Conservation (phyloP, 2,797 vertebrate species). For the Chiroxiphia lanceolata region DNA sequence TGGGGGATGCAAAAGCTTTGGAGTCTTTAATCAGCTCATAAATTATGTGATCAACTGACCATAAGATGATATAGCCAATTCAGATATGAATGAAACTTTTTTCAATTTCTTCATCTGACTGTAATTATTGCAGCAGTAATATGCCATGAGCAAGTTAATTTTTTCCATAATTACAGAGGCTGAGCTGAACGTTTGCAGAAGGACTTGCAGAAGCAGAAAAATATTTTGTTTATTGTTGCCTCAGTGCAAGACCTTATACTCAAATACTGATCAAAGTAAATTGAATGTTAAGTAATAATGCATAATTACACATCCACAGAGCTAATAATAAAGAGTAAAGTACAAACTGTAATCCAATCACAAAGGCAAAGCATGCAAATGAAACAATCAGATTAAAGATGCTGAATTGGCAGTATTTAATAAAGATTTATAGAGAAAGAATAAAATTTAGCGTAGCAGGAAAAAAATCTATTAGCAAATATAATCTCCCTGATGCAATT, state of each 20-base stretch:
- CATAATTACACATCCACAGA: constrained; percentile 33
- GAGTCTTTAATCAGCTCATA: background rate
- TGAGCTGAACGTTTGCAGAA: background rate
- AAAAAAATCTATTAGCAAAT: constrained; percentile 47
- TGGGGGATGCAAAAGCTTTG: background rate
- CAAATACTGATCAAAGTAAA: constrained; percentile 16
- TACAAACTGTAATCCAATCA: constrained; percentile 55
- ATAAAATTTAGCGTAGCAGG: background rate
- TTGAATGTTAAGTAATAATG: constrained; percentile 29
- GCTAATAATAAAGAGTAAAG: constrained; percentile 15
- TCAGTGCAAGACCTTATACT: background rate
- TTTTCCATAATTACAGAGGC: background rate
- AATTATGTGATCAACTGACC: background rate
- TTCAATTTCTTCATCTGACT: background rate
- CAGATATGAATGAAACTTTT: background rate
- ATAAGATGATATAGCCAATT: background rate
- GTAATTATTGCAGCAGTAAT: background rate
- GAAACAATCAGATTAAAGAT: constrained; percentile 44
- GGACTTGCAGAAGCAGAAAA: background rate
- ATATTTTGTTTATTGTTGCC: background rate
- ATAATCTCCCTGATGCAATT: constrained; percentile 37
- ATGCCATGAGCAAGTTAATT: background rate
- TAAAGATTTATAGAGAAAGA: constrained; percentile 46
- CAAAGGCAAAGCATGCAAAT: constrained; percentile 33
- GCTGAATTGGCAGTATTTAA: constrained; percentile 9